Evolutionary conservation across 2,888 invertebrate genomes (phyloP), one percentile per base, ranked within the genome.

Genomic region (Sthenelais limicola): DNA sequence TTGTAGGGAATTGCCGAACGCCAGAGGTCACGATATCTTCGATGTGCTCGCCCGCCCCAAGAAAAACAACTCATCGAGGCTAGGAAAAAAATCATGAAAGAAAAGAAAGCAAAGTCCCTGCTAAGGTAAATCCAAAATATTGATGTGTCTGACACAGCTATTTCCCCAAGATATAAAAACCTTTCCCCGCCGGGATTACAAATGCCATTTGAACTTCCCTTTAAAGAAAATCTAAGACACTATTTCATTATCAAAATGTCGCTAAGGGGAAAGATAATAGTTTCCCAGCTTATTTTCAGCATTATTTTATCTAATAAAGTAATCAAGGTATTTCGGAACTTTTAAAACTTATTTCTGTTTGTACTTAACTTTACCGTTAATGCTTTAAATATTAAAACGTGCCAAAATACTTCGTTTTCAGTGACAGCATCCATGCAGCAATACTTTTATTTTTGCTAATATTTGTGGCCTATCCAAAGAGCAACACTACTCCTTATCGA

Each of bases 41-140:
- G 86, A 49, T 86, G 86, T 80, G 84, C 85, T 4, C 76, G 87
- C 66, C 87, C 87, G 5, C 86, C 87, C 5, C 86, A 86, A 71
- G 86, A 86, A 74, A 85, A 86, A 73, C 81, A 84, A 51, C 80
- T 87, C 52, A 83, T 84, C 38, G 83, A 85, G 73, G 81, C 86
- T 0, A 77, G 86, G 49, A 86, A 85, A 71, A 80, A 81, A 71
- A 82, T 81, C 26, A 81, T 87, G 74, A 86, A 86, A 75, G 84
- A 87, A 75, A 85, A 82, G 68, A 84, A 83, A 66, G 84, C 86
- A 1, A 74, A 81, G 7, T 68, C 81, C 12, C 75, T 85, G n/a
- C 73, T 86, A 38, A 82, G 81, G 86, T 86, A 74, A 33, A 68
- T 38, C 18, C 21, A 21, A n/a, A n/a, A n/a, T n/a, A n/a, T n/a